These are phyloP conservation scores for Corythornis vintsioides DNA, from an alignment of 2,113 vertebrate species.

Conservation along the genomic window DNA sequence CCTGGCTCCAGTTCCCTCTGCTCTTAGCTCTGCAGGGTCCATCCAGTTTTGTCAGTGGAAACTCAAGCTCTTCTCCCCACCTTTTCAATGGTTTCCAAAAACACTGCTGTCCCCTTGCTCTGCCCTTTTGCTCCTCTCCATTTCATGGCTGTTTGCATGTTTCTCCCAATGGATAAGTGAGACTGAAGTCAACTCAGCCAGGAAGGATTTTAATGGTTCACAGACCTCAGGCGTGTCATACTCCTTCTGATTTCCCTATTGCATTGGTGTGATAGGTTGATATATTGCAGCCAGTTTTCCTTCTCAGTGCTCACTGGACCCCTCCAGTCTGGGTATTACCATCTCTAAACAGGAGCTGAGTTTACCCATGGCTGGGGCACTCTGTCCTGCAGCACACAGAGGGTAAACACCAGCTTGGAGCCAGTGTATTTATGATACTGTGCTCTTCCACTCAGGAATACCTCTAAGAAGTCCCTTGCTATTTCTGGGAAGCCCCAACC, in stretches of 20 bases:
- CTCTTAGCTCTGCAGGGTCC: background rate
- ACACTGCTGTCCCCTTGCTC: background rate
- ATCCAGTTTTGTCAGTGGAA: background rate
- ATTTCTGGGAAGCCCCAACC: background rate
- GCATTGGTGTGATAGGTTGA: background rate
- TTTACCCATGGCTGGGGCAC: accelerated
- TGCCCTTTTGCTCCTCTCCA: background rate
- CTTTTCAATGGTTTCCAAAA: background rate
- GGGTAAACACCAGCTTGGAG: background rate
- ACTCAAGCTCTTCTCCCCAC: background rate
- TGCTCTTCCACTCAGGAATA: background rate
- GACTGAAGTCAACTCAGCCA: background rate
- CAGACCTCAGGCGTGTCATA: background rate
- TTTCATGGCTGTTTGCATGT: accelerated
- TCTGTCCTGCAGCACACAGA: background rate
- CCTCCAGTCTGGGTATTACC: background rate
- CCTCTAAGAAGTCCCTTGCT: background rate
- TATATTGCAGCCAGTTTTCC: background rate
- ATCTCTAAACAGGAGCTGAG: background rate
- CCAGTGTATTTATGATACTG: background rate
- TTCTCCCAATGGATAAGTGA: background rate
- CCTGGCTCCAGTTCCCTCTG: background rate
- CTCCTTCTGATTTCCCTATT: background rate
- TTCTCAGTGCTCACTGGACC: background rate
- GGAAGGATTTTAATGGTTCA: background rate